phyloP scores from a whole-genome alignment of 2,113 vertebrate species.

The Takifugu bimaculatus region DNA sequence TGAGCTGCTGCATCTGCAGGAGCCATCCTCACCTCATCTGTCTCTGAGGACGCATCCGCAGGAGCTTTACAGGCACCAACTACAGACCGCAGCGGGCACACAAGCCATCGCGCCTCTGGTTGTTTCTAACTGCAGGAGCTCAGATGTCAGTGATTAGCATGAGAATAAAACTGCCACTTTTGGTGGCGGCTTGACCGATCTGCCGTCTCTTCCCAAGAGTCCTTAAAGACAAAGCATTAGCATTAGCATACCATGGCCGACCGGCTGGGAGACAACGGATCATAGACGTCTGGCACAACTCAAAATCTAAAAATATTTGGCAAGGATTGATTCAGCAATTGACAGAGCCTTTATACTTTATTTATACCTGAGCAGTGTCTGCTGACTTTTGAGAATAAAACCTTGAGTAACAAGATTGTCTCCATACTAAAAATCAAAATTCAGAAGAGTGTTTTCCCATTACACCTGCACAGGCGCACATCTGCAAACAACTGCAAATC shows the following conservation, averaged over 20 bases:
- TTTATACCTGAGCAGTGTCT: slow-evolving; percentile 17
- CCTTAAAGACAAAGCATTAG: slow-evolving; percentile 37
- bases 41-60: slow-evolving; percentile 33
- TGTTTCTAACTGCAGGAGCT: not conserved
- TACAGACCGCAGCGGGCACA: slow-evolving; percentile 14
- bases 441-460: slow-evolving; percentile 9
- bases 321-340: slow-evolving; percentile 13
- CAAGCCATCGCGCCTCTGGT: not conserved
- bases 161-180: slow-evolving; percentile 8
- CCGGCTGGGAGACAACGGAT: slow-evolving; percentile 39
- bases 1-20: slow-evolving; percentile 18
- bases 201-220: slow-evolving; percentile 14
- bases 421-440: not conserved
- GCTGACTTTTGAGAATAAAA: not conserved
- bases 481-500: not conserved
- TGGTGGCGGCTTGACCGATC: slow-evolving; percentile 6
- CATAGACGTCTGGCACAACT: not conserved
- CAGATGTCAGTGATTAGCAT: slow-evolving; percentile 15
- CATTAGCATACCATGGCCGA: slow-evolving; percentile 40
- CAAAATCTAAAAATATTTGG: slow-evolving; percentile 9
- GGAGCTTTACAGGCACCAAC: slow-evolving; percentile 21
- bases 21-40: slow-evolving; percentile 23
- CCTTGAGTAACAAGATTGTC: slow-evolving; percentile 28
- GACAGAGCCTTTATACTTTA: slow-evolving; percentile 27
- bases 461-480: not conserved